Base-by-base conservation (phyloP, 2,888 invertebrate genomes). In the Nowickia ferox region DNA sequence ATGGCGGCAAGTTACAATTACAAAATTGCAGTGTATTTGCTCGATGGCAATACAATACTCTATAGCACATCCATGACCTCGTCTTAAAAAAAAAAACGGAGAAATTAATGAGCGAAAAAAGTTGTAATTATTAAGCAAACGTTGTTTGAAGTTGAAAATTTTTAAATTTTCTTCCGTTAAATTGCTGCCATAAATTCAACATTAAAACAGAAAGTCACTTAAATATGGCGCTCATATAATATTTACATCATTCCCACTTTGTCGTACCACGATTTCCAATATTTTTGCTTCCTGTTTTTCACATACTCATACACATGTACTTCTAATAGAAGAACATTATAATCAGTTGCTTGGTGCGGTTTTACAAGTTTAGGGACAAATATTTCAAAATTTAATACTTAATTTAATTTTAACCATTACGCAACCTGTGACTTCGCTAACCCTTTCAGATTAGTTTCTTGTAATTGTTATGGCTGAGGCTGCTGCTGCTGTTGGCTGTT, bases 321-420 rank as follows among this genome's bases (percentile, higher is more conserved):
- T 48, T 9, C 9, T 40, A 66, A 22, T 13, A 15, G 15, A 46
- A 22, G 38, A 19, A 53, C 72, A 61, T 40, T 63, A 65, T 57
- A 71, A 77, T 72, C 65, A 66, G 65, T 65, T 72, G 71, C 38
- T 66, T 63, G 22, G 59, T 63, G 65, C 22, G 83, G 71, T 78
- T 79, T 69, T 55, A 30, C n/a, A 71, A 72, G 22, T 69, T 84
- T 38, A 17, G 65, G 75, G 15, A 15, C 13, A 77, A 72, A 77
- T 42, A 30, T 72, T 77, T 51, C n/a, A 65, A 72, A 83, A 83
- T 77, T 83, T 65, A 83, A 83, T 72, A 83, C 63, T 63, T 76
- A 76, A 77, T 75, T 69, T 75, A 75, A 69, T 69, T 79, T 80
- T 72, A 77, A 66, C 72, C 55, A 72, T 68, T 19, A 83, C 48